phyloP scores from a whole-genome alignment of 2,888 invertebrate genomes.

The Pasiphila rectangulata region DNA sequence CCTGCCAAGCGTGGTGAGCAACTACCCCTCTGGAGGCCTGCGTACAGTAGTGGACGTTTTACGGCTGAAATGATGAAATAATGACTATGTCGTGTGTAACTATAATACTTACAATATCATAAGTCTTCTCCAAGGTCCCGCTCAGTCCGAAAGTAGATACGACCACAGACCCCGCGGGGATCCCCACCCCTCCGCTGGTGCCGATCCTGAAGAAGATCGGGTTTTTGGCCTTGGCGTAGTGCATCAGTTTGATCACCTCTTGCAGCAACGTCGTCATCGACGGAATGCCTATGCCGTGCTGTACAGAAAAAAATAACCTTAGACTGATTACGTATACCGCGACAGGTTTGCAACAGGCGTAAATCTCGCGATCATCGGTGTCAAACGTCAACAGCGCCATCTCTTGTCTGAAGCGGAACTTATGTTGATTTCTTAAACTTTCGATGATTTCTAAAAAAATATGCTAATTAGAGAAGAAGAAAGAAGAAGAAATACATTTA shows the following conservation, averaged over 20 bases:
- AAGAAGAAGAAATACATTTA: too few species aligned
- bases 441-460: too few species aligned
- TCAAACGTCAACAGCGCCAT: too few species aligned
- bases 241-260: conserved; percentile 85
- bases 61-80: background rate
- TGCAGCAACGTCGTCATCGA: conserved; percentile 86
- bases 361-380: too few species aligned
- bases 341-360: too few species aligned
- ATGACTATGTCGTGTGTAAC: background rate
- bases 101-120: conserved; percentile 75
- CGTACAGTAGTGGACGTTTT: too few species aligned
- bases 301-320: conserved; percentile 36
- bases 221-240: conserved; percentile 83
- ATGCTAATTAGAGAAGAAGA: too few species aligned
- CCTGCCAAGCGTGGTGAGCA: too few species aligned
- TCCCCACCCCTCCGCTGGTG: conserved; percentile 84
- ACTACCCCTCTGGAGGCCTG: too few species aligned
- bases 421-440: too few species aligned
- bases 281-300: conserved; percentile 90
- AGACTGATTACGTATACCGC: too few species aligned
- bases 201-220: conserved; percentile 85
- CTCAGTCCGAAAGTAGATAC: conserved; percentile 83
- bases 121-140: conserved; percentile 78
- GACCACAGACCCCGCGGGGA: conserved; percentile 84
- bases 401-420: too few species aligned